Percentiles rank a stretch among this genome's conserved stretches.
phyloP scores from a whole-genome alignment of 2,888 invertebrate genomes.

The Hyposoter didymator region DNA sequence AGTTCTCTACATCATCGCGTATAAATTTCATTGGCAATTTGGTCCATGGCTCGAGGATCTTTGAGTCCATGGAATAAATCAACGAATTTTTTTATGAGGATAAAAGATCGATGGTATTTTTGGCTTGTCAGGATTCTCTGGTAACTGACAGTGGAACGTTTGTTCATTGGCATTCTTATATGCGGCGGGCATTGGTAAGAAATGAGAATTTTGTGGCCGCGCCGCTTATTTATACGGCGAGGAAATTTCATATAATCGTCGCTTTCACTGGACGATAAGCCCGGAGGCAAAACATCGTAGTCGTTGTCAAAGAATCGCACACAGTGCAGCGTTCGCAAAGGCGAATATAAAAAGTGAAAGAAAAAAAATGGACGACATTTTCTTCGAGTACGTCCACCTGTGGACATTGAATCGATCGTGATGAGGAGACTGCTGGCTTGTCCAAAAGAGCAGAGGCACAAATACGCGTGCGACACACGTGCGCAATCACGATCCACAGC shows the following conservation, averaged over 20 bases:
- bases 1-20: constrained; percentile 21
- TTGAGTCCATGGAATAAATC: constrained; percentile 59
- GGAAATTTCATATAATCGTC: constrained; percentile 66
- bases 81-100: constrained; percentile 29
- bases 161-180: constrained; percentile 2
- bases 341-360: constrained; percentile 3
- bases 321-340: constrained; percentile 41
- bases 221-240: constrained; percentile 21
- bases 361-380: constrained; percentile 26
- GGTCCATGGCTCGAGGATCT: constrained; percentile 13
- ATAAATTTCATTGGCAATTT: constrained; percentile 56
- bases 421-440: constrained; percentile 5
- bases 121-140: constrained; percentile 37
- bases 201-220: constrained; percentile 10
- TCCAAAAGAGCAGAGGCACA: constrained; percentile 26
- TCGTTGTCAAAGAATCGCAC: constrained; percentile 47
- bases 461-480: constrained; percentile 70
- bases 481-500: constrained; percentile 72
- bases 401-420: constrained; percentile 59
- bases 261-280: constrained; percentile 67
- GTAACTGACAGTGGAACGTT: constrained; percentile 41
- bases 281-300: constrained; percentile 47
- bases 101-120: constrained; percentile 9
- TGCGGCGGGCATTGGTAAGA: background rate
- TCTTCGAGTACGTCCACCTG: constrained; percentile 49